Evolutionary conservation across 2,113 vertebrate species (phyloP).

Genomic region (Equus quagga): DNA sequence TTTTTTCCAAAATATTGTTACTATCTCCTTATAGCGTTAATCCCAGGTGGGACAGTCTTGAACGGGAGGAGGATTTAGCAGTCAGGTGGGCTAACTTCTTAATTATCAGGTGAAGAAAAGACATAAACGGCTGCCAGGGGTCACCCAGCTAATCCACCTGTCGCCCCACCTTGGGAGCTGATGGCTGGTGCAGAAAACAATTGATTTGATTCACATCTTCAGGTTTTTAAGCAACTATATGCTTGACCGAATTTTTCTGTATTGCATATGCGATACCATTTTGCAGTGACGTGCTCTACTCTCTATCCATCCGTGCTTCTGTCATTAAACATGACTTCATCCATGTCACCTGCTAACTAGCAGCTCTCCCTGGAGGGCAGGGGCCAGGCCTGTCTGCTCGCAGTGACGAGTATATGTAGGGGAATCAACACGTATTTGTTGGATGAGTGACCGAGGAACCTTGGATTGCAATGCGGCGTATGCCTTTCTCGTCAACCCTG

Average conservation of each 20-base stretch:
- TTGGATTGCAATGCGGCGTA: background rate
- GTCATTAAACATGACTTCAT: background rate
- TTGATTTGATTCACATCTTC: background rate
- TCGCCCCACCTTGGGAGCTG: rapidly evolving
- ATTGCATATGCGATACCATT: background rate
- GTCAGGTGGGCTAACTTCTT: background rate
- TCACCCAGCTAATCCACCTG: background rate
- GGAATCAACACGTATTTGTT: background rate
- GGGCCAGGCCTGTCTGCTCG: no score
- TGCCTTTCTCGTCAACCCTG: background rate
- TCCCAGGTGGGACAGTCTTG: background rate
- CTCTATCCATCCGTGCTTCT: background rate
- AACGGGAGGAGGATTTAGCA: background rate
- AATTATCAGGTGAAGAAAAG: background rate
- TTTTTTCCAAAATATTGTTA: background rate
- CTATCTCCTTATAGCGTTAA: background rate
- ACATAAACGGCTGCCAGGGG: background rate
- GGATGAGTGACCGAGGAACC: background rate
- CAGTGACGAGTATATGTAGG: rapidly evolving
- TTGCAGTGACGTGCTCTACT: background rate
- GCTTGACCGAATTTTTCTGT: background rate
- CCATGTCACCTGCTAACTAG: background rate
- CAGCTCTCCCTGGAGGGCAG: background rate
- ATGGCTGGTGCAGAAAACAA: background rate
- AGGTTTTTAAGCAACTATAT: background rate